Conservation (phyloP, 2,888 invertebrate species). For the Drosophila monieri region DNA sequence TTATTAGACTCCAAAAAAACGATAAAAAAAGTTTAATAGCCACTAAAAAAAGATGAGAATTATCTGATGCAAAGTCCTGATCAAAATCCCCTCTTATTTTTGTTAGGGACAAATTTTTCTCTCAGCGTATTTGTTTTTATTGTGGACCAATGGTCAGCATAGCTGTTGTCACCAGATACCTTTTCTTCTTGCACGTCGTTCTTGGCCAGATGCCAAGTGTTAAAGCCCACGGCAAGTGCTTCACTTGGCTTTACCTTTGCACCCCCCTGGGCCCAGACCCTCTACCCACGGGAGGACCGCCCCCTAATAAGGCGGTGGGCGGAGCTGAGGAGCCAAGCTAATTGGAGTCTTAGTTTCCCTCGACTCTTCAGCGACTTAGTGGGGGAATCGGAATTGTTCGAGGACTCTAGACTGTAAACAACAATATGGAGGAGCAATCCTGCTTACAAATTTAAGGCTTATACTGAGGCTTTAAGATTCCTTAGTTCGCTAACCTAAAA, state of each 20-base stretch:
- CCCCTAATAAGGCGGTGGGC: constrained; percentile 17
- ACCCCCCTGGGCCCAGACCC: not conserved
- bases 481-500: not conserved
- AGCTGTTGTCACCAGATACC: constrained; percentile 64
- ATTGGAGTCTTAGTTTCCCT: constrained; percentile 54
- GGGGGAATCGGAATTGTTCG: constrained; percentile 10
- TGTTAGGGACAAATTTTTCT: not conserved
- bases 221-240: constrained; percentile 65
- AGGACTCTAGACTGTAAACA: constrained; percentile 15
- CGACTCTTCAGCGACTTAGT: not conserved
- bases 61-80: not conserved
- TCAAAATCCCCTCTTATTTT: not conserved
- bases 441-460: not conserved
- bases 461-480: not conserved
- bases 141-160: constrained; percentile 23
- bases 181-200: not conserved
- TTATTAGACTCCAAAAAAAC: too few species aligned
- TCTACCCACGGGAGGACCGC: not conserved
- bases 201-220: constrained; percentile 55
- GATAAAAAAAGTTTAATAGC: too few species aligned
- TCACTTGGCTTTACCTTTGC: constrained; percentile 31
- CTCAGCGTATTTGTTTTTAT: not conserved
- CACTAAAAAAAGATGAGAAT: too few species aligned
- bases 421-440: not conserved
- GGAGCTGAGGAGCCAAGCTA: constrained; percentile 47